These are phyloP conservation scores for Alaudala cheleensis DNA, from an alignment of 2,113 vertebrate genomes.

Conservation along the genomic window DNA sequence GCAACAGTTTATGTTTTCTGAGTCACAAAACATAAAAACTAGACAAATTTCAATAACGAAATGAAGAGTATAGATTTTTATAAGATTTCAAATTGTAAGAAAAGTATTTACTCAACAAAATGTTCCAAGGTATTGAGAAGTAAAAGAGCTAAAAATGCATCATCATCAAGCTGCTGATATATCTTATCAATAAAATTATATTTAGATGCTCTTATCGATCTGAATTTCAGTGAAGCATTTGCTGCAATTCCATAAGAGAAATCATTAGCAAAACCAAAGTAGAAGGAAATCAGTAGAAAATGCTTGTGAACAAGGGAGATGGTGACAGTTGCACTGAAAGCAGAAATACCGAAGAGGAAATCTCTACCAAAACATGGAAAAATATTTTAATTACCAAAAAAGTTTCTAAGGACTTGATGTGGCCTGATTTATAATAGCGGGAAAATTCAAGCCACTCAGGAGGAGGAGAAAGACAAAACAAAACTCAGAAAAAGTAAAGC, in stretches of 20 bases:
- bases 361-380: background rate
- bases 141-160: background rate
- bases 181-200: background rate
- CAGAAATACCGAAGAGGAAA: background rate
- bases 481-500: background rate
- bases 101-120: background rate
- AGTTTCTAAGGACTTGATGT: background rate
- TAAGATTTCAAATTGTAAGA: background rate
- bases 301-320: background rate
- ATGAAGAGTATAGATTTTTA: background rate
- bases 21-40: background rate
- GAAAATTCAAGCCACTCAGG: background rate
- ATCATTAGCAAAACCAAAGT: background rate
- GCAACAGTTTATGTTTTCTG: background rate
- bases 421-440: background rate
- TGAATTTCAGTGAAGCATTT: background rate
- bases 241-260: background rate
- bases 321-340: background rate
- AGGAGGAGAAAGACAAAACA: accelerated
- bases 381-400: background rate
- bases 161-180: background rate
- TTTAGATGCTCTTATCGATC: background rate
- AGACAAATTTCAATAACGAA: background rate
- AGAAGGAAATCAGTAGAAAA: background rate
- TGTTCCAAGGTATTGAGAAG: background rate